Evolutionary conservation across 2,888 invertebrate species (phyloP).

Genomic region (Monoplex corrugatus): DNA sequence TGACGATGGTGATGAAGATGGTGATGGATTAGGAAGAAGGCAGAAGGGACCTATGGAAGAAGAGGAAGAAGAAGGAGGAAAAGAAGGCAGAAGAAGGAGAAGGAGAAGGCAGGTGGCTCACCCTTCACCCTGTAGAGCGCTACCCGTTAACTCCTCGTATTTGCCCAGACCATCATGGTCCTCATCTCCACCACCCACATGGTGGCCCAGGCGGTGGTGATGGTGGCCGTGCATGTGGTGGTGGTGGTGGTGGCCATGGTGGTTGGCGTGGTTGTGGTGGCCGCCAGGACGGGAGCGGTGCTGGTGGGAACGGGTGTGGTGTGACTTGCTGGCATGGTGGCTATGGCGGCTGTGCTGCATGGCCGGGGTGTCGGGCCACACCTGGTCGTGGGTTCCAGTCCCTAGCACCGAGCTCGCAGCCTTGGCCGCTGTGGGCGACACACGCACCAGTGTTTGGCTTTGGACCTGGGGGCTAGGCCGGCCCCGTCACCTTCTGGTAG

Average conservation of each 20-base stretch:
- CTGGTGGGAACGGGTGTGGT: conserved; percentile 59
- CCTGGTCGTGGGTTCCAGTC: not conserved
- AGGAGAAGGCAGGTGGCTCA: conserved; percentile 47
- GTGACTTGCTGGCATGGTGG: conserved; percentile 60
- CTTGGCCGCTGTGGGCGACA: conserved; percentile 39
- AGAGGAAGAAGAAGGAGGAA: conserved; percentile 6
- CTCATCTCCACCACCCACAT: conserved; percentile 59
- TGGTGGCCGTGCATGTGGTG: conserved; percentile 53
- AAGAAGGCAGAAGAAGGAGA: not conserved
- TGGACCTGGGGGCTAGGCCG: not conserved
- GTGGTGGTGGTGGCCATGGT: conserved; percentile 52
- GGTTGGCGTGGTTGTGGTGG: conserved; percentile 46
- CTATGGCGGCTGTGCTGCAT: conserved; percentile 60
- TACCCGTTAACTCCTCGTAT: conserved; percentile 62
- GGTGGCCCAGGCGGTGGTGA: conserved; percentile 50
- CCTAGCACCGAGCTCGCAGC: not conserved
- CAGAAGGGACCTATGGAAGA: too few relatives aligned
- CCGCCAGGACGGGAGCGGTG: conserved; percentile 53
- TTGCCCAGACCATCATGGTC: conserved; percentile 61
- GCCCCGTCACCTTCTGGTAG: not conserved
- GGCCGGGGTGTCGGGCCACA: conserved; percentile 43
- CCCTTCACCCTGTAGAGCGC: conserved; percentile 62
- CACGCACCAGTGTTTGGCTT: conserved; percentile 39
- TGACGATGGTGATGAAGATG: too few relatives aligned
- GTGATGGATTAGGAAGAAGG: too few relatives aligned